These are phyloP conservation scores for Drosophila takahashii DNA, from an alignment of 1,140 invertebrate species.

Conservation along the genomic window DNA sequence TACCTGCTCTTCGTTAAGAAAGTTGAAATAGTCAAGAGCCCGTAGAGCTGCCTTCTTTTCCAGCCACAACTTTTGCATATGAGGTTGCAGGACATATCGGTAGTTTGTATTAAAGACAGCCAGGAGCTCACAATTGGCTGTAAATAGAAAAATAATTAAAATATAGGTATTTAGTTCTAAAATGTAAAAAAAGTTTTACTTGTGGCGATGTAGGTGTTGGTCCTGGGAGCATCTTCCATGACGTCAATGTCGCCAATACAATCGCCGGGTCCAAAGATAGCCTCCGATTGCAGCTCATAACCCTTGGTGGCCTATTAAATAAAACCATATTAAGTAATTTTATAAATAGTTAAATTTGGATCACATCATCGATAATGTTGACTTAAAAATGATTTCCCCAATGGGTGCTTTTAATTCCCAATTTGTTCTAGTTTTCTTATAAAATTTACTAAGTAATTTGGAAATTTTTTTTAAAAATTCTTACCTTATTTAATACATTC, in stretches of 20 bases:
- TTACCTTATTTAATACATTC: constrained; percentile 46
- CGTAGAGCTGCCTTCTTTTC: constrained; percentile 65
- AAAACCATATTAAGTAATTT: no score
- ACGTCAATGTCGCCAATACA: constrained; percentile 65
- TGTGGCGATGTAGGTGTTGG: constrained; percentile 42
- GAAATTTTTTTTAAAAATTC: no score
- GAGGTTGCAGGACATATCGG: constrained; percentile 36
- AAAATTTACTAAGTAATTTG: no score
- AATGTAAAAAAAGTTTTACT: constrained; percentile 39
- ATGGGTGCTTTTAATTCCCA: no score
- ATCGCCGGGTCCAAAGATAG: constrained; percentile 60
- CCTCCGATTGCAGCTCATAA: constrained; percentile 28
- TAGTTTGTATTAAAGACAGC: constrained; percentile 61
- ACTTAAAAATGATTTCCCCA: no score
- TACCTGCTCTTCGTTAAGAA: constrained; percentile 66
- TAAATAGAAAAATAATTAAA: neutral
- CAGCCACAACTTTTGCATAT: constrained; percentile 60
- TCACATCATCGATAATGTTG: neutral
- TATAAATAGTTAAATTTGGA: no score
- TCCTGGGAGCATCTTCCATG: constrained; percentile 38
- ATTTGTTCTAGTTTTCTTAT: no score
- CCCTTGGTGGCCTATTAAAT: neutral
- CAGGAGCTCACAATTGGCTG: constrained; percentile 65
- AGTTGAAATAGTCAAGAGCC: constrained; percentile 67
- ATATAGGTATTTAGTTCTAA: neutral